phyloP scores from a whole-genome alignment of 1,140 invertebrate genomes.

The Brachionus paranguensis region DNA sequence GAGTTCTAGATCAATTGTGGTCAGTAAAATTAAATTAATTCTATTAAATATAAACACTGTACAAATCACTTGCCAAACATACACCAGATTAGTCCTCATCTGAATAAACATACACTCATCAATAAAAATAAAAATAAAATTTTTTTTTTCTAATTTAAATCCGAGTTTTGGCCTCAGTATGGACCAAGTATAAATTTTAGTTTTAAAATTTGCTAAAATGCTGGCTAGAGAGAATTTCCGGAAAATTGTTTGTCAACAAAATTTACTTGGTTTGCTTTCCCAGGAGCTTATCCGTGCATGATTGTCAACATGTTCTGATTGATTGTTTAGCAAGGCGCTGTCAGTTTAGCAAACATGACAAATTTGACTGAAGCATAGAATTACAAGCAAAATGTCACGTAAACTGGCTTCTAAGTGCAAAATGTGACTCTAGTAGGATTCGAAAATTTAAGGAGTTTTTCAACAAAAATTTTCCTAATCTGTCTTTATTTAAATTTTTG shows the following conservation, averaged over 20 bases:
- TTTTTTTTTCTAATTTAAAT: not conserved
- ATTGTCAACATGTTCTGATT: not conserved
- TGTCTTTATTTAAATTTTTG: not conserved
- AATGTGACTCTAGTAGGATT: constrained; percentile 2
- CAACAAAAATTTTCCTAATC: not conserved
- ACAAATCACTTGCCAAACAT: not conserved
- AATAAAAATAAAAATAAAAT: not conserved
- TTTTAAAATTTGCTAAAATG: not conserved
- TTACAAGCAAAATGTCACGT: constrained; percentile 6
- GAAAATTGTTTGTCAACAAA: not conserved
- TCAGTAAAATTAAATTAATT: not conserved
- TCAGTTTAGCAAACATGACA: not conserved
- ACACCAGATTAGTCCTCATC: not conserved
- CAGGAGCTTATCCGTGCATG: not conserved
- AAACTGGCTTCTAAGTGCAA: not conserved
- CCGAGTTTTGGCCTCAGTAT: not conserved
- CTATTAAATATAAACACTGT: not conserved
- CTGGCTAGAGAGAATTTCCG: not conserved
- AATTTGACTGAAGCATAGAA: not conserved
- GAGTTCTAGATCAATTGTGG: not conserved
- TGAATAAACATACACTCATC: not conserved
- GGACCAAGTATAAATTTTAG: not conserved
- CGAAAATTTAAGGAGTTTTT: not conserved
- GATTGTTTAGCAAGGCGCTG: constrained; percentile 7
- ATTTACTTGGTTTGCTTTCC: not conserved